Evolutionary conservation across 1,140 invertebrate species (phyloP).

Genomic region (Luehdorfia chinensis): DNA sequence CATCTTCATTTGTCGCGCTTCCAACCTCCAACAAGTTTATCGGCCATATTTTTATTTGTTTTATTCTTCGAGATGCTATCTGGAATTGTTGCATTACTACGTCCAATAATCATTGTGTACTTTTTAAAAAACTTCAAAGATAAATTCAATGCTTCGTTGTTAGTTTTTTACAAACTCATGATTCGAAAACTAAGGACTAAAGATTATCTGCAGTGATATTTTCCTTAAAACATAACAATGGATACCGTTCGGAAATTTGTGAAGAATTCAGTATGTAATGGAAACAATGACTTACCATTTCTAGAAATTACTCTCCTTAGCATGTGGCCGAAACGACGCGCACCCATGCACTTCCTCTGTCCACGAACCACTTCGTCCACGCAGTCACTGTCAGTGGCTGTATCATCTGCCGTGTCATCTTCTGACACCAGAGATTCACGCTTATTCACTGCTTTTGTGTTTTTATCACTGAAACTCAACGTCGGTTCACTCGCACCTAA

Average conservation of each 20-base stretch:
- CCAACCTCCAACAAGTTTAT: conserved; percentile 17
- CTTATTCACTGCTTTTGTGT: conserved; percentile 31
- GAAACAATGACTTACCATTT: conserved; percentile 51
- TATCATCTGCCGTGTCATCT: conserved; percentile 58
- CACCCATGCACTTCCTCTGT: conserved; percentile 65
- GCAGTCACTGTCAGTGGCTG: conserved; percentile 57
- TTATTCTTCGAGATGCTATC: background rate
- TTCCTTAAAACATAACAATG: background rate
- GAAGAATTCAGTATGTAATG: too few species aligned
- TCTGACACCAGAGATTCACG: conserved; percentile 58
- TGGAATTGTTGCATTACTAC: background rate
- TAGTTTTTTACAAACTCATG: too few species aligned
- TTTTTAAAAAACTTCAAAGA: background rate
- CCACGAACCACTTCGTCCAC: conserved; percentile 55
- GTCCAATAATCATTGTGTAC: background rate
- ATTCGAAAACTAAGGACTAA: too few species aligned
- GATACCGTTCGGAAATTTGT: background rate
- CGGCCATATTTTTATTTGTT: conserved; percentile 6
- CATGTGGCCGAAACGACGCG: conserved; percentile 60
- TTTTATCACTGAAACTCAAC: conserved; percentile 46
- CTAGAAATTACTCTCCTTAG: conserved; percentile 64
- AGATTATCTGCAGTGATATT: background rate
- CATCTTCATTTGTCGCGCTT: conserved; percentile 36
- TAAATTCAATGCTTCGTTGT: too few species aligned
- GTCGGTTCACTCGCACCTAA: conserved; percentile 63